Percentiles rank a stretch among this genome's conserved stretches.
phyloP scores from a whole-genome alignment of 2,888 invertebrate genomes.

The Temnothorax rugatulus region DNA sequence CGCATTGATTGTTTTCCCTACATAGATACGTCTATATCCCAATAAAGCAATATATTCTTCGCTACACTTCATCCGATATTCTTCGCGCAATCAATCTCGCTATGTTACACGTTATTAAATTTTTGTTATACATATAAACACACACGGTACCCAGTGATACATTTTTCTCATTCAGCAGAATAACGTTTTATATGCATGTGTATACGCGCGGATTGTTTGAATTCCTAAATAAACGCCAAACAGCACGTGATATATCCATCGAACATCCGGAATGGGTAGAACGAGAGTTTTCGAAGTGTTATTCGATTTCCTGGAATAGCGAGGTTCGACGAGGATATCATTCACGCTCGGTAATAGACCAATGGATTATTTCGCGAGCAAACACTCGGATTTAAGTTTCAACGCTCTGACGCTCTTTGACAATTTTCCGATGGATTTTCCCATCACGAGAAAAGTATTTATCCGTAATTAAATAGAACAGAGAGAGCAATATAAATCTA shows the following conservation, averaged over 20 bases:
- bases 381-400: slow-evolving; percentile 23
- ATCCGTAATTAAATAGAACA: neutral
- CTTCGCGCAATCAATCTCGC: slow-evolving; percentile 35
- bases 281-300: slow-evolving; percentile 43
- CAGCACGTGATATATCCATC: slow-evolving; percentile 37
- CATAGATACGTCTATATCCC: neutral
- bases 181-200: slow-evolving; percentile 35
- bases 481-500: neutral
- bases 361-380: slow-evolving; percentile 65
- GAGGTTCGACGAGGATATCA: slow-evolving; percentile 49
- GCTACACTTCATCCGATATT: slow-evolving; percentile 24
- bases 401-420: neutral
- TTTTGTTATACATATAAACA: slow-evolving; percentile 35
- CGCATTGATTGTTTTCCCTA: neutral
- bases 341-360: slow-evolving; percentile 54
- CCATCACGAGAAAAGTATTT: neutral
- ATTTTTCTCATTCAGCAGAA: slow-evolving; percentile 33
- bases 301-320: slow-evolving; percentile 65
- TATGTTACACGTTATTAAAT: slow-evolving; percentile 47
- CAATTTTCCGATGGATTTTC: neutral
- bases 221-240: slow-evolving; percentile 68
- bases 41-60: slow-evolving; percentile 41
- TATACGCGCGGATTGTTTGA: slow-evolving; percentile 44
- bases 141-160: neutral
- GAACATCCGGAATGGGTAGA: slow-evolving; percentile 30